Evolutionary conservation across 2,113 vertebrate genomes (phyloP), one percentile per base, ranked within the genome.

Genomic region (Brachypodius melanocephalos): DNA sequence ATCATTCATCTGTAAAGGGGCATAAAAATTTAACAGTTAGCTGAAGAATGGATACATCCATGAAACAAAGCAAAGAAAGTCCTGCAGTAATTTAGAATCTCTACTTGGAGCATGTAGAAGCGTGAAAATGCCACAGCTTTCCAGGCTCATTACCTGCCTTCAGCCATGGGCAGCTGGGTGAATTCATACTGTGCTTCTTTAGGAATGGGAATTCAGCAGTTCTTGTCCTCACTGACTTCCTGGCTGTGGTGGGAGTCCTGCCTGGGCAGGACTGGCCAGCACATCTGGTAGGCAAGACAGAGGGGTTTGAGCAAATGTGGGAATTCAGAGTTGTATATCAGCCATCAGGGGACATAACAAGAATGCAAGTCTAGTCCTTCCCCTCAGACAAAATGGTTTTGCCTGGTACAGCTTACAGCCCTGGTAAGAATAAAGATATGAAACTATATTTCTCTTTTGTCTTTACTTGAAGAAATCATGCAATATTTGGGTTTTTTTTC

Each of bases 1-100:
- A 55, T 75, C 18, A 77, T 92, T 96, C 95, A 63, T 92, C 65
- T 83, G 40, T 68, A 91, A 90, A 93, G 36, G 31, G 58, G 21
- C 75, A 92, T 89, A 95, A 92, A 92, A 93, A 93, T 49, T 59
- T 89, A 91, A 66, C 75, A 74, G 72, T 93, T 77, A 72, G 43
- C 40, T 84, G 71, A 93, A 92, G 79, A 81, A 88, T 72, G 58
- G 78, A 21, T 85, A 92, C 52, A 90, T 81, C 46, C 17, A 31
- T 90, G 63, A 80, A 80, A 94, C 54, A 85, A 88, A 85, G 26
- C 40, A 8, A 14, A 40, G 69, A 73, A 54, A 69, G 31, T 71
- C 71, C 52, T 74, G 45, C 42, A 49, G 45, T 83, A 90, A 61
- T 85, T 96, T 96, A 66, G 46, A 77, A 3, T 38, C 28, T 66